These are phyloP conservation scores for Reticulitermes lucifugus DNA, from an alignment of 2,888 invertebrate genomes.

Conservation along the genomic window DNA sequence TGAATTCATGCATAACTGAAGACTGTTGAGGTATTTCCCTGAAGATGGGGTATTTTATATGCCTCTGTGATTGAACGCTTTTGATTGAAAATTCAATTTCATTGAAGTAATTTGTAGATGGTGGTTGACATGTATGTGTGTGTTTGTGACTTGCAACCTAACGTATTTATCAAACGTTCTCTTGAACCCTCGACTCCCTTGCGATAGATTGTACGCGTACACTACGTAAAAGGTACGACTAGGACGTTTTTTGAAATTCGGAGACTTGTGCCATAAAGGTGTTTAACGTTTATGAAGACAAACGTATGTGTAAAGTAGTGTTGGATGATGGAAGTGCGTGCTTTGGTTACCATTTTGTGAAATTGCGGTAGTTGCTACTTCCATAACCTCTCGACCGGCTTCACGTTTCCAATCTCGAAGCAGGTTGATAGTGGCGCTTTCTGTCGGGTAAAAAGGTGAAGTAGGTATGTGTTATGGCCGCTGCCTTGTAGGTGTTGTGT, in stretches of 20 bases:
- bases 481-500: constrained; percentile 47
- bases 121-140: too few species aligned
- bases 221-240: neutral
- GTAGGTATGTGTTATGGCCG: constrained; percentile 46
- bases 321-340: neutral
- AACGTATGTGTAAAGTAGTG: neutral
- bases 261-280: neutral
- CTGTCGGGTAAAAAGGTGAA: constrained; percentile 37
- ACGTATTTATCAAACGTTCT: neutral
- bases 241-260: neutral
- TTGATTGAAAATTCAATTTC: too few species aligned
- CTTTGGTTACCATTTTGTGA: neutral
- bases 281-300: neutral
- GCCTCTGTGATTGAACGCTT: too few species aligned
- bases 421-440: constrained; percentile 17
- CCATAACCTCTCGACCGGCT: neutral
- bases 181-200: neutral
- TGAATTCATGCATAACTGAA: too few species aligned
- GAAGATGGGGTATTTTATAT: too few species aligned
- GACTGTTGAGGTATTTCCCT: too few species aligned
- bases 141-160: neutral
- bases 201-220: neutral
- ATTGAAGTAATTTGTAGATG: too few species aligned
- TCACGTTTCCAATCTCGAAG: neutral
- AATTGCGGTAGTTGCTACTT: neutral